These are phyloP conservation scores for Archips xylosteana DNA, from an alignment of 2,888 invertebrate genomes.

Conservation along the genomic window DNA sequence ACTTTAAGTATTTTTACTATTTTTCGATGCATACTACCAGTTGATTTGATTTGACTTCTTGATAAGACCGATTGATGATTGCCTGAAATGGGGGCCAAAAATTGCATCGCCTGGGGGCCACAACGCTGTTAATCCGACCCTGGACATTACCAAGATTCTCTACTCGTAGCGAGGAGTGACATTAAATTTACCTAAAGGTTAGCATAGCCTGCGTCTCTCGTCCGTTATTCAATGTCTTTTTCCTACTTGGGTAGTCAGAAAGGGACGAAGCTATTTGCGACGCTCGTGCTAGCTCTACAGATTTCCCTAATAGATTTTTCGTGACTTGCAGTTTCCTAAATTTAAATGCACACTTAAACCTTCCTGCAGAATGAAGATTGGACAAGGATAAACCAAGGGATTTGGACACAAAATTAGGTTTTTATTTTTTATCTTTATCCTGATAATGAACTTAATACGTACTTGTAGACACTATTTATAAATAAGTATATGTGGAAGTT, in stretches of 20 bases:
- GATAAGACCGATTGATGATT: too few species aligned
- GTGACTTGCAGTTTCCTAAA: constrained; percentile 13
- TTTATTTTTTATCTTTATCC: too few species aligned
- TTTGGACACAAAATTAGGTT: not conserved
- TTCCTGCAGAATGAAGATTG: not conserved
- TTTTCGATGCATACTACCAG: too few species aligned
- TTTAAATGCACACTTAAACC: constrained; percentile 10
- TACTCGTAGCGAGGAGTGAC: not conserved
- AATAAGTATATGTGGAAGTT: too few species aligned
- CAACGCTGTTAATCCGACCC: too few species aligned
- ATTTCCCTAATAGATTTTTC: constrained; percentile 7
- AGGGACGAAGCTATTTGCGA: not conserved
- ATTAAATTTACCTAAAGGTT: not conserved
- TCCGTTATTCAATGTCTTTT: not conserved
- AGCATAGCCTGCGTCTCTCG: not conserved
- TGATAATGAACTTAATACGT: too few species aligned
- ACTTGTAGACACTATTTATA: too few species aligned
- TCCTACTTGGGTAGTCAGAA: not conserved
- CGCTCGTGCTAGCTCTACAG: not conserved
- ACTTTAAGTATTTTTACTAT: too few species aligned
- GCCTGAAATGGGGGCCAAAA: too few species aligned
- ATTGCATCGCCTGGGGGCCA: too few species aligned
- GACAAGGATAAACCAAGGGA: not conserved
- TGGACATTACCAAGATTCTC: too few species aligned
- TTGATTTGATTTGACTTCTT: too few species aligned